Base-by-base conservation (phyloP, 2,888 invertebrate genomes). In the Melanophora roralis region DNA sequence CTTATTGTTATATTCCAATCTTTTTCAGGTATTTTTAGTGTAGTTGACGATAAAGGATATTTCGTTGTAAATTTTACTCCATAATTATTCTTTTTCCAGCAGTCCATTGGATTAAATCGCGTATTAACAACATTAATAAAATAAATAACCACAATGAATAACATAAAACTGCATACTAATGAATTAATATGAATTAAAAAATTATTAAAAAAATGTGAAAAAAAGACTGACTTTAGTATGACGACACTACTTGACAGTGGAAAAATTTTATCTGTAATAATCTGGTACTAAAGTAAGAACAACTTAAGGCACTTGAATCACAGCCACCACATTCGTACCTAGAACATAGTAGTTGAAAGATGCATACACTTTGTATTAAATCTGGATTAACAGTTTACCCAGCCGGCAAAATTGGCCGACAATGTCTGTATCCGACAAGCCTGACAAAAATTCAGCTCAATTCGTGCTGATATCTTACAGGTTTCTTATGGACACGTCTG, bases 1-100 rank as follows among this genome's bases (percentile, higher is more conserved):
- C 34, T 68, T 64, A 73, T 64, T 34, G 76, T 73, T 45, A 73
- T 47, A 40, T 80, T 80, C 57, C 62, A 72, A 72, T 68, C 40
- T 27, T 64, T 55, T 14, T 68, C 68, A 43, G 49, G 45, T 7
- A 65, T 36, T 43, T 59, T 49, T 27, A 60, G 34, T 47, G 49
- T 14, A 49, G 67, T 32, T n/a, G 49, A 64, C 16, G 49, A 64
- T 59, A 49, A 32, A 27, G 69, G 43, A 78, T 69, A 45, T 55
- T 51, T n/a, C 34, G 36, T 38, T 65, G 55, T 38, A 57, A 62
- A 76, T 32, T 57, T 73, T 32, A 27, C 68, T 67, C 68, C 57
- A 21, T 49, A 65, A 60, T 57, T 40, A 8, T 64, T 9, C 27
- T 45, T 64, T 2, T 45, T 45, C 53, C 62, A 64, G 23, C 64